Evolutionary conservation across 2,888 invertebrate species (phyloP), one percentile per base, ranked within the genome.

Genomic region (Clanis bilineata): DNA sequence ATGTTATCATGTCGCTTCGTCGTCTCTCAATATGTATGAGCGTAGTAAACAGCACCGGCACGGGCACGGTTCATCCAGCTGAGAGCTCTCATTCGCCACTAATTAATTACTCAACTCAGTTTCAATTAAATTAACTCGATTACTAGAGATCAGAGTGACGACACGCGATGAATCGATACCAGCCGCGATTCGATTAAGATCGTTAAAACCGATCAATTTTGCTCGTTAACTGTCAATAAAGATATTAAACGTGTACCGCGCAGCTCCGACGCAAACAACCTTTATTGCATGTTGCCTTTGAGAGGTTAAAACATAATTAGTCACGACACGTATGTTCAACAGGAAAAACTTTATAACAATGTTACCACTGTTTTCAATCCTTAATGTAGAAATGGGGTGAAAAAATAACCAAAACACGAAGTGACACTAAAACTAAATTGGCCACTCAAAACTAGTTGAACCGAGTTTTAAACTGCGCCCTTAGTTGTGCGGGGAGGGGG

Each of bases 91-190:
- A 82, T 88, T 89, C 85, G 80, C 86, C 86, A 84, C 88, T 90
- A 91, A 92, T 92, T 92, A 91, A 91, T 91, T 91, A 90, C 87
- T 82, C 83, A 83, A 90, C 88, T 90, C 86, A 81, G 85, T 88
- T 87, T 90, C 88, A 90, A 91, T 92, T 88, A 88, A 90, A 89
- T 91, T 89, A 89, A 86, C 86, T 88, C 82, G 82, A 82, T 89
- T 88, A 86, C 85, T 80, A 74, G 73, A 80, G 85, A 85, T 82
- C 83, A 84, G 85, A 82, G 82, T 85, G 86, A 88, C 89, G 86
- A 85, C 88, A 86, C 85, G 85, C 86, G 83, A 86, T 84, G 83
- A 85, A 83, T 85, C 83, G 86, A 87, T 82, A 82, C 80, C 81
- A 79, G 77, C 84, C 82, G 77, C 88, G 83, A 90, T 83, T 86